Evolutionary conservation across 2,888 invertebrate species (phyloP).

Genomic region (Clusia tigrina): DNA sequence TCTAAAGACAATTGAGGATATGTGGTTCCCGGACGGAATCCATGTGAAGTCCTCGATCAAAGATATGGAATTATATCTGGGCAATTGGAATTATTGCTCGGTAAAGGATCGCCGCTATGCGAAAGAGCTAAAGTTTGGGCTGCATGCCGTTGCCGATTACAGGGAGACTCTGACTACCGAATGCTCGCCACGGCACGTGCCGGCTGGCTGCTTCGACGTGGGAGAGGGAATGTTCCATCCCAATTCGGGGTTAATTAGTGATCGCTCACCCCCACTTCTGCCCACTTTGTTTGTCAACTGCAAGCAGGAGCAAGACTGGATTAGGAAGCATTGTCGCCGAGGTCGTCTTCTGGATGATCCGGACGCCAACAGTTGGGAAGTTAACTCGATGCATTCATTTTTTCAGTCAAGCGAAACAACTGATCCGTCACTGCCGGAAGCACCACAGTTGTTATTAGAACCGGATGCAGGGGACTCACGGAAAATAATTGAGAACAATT

Average conservation of each 20-base stretch:
- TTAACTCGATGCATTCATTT: too few relatives aligned
- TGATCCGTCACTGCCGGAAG: too few relatives aligned
- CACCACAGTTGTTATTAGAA: too few relatives aligned
- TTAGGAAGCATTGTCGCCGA: constrained; percentile 49
- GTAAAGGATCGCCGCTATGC: constrained; percentile 71
- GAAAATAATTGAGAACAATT: too few relatives aligned
- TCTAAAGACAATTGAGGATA: constrained; percentile 66
- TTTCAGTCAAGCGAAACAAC: too few relatives aligned
- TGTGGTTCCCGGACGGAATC: constrained; percentile 71
- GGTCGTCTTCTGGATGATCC: too few relatives aligned
- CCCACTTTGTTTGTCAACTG: constrained; percentile 41
- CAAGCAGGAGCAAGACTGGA: constrained; percentile 43
- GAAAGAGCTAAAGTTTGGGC: constrained; percentile 64
- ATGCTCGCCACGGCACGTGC: constrained; percentile 70
- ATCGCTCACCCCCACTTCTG: constrained; percentile 40
- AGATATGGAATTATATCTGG: constrained; percentile 37
- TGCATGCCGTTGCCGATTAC: constrained; percentile 75
- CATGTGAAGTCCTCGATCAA: constrained; percentile 42
- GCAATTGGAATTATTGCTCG: constrained; percentile 74
- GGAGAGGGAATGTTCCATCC: constrained; percentile 78
- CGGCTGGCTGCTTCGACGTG: constrained; percentile 73
- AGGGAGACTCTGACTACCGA: constrained; percentile 67
- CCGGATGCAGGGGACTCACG: too few relatives aligned
- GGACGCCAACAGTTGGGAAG: too few relatives aligned
- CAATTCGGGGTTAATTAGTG: constrained; percentile 51